Evolutionary conservation across 2,888 invertebrate species (phyloP), one percentile per base, ranked within the genome.

Genomic region (Coleophora flavipennella): DNA sequence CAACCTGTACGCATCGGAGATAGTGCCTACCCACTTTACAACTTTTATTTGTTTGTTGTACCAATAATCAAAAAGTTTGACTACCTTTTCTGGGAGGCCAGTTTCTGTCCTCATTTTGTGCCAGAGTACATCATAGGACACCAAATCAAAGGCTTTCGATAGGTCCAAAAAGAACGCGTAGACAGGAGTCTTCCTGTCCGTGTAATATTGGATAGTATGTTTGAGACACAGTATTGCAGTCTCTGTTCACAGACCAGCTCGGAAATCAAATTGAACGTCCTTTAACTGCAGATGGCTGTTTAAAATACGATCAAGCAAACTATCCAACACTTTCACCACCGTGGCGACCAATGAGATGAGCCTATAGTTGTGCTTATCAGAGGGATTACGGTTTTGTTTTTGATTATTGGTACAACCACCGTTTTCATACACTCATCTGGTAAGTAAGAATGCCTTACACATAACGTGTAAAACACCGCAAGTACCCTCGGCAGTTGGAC

Each of bases 201-300:
- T 20, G 20, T 20, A 20, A 6, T 20, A 20, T 20, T 6, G 20
- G 20, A 20, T 6, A 20, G 20, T 20, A 20, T 20, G 46, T 49
- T 49, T 48, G 10, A 49, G 36, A 40, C 45, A 42, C 42, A 50
- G 29, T 12, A 50, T 40, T 13, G 49, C 49, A 35, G 39, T 43
- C 25, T 53, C 50, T 8, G 50, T 50, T 3, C 48, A 49, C 11
- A 49, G 31, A 11, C 40, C 36, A 0, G 49, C 29, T 26, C 44
- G 29, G 33, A 55, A 55, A 4, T 49, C 50, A 26, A 55, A 51
- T 31, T 55, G 50, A n/a, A 41, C 44, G 32, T 51, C 47, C 31
- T 55, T 49, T 2, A 44, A n/a, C 2, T 35, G 26, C 10, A 50
- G 1, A 36, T 43, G 35, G 3, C 41, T 42, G 26, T 44, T 36